A percentile compares a stretch with the other conserved stretches of the same genome.
Evolutionary conservation across 2,797 vertebrate genomes (phyloP).

Genomic region (Lutjanus campechanus): DNA sequence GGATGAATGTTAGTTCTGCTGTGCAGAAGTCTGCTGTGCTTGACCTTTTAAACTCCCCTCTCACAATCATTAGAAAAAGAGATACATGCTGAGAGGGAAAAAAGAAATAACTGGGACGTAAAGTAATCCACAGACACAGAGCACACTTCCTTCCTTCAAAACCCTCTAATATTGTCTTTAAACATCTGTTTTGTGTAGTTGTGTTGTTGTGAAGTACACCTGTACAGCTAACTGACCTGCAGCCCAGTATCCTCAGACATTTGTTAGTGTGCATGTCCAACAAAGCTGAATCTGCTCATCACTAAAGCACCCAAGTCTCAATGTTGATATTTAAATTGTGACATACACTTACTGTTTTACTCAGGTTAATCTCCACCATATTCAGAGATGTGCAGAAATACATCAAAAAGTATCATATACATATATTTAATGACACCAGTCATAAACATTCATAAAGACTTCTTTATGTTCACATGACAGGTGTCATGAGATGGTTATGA

Average conservation of each 20-base stretch:
- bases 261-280: background rate
- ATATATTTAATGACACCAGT: no score
- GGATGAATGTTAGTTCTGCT: conserved; percentile 19
- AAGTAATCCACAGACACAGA: background rate
- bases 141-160: background rate
- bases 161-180: background rate
- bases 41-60: conserved; percentile 57
- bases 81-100: conserved; percentile 14
- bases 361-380: background rate
- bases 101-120: background rate
- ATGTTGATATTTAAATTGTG: background rate
- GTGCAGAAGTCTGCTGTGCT: conserved; percentile 35
- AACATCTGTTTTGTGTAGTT: background rate
- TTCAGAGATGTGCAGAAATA: no score
- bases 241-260: background rate
- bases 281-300: background rate
- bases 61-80: conserved; percentile 34
- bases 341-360: background rate
- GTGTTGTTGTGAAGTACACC: background rate
- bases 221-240: background rate
- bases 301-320: background rate
- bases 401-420: no score
- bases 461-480: no score
- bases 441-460: no score
- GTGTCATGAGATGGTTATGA: no score